These are phyloP conservation scores for Acropternis orthonyx DNA, from an alignment of 2,797 vertebrate genomes.

Conservation along the genomic window DNA sequence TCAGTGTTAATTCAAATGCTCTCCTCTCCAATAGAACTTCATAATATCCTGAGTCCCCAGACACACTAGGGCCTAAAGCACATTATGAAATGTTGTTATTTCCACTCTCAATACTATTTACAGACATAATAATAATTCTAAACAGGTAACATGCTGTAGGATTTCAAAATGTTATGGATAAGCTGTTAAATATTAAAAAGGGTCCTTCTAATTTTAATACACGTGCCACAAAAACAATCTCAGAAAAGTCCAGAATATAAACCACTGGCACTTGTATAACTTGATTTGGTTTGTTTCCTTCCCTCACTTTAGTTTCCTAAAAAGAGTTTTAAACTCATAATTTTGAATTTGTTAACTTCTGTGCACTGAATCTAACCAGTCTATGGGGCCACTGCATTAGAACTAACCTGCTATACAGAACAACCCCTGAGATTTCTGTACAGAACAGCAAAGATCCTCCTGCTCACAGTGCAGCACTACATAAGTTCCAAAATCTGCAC, in stretches of 20 bases:
- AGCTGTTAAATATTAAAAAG: conserved; percentile 11
- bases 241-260: not conserved
- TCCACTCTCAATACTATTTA: not conserved
- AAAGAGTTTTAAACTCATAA: not conserved
- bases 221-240: not conserved
- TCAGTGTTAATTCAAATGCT: not conserved
- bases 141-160: not conserved
- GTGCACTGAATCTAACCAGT: not conserved
- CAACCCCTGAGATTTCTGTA: not conserved
- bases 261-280: not conserved
- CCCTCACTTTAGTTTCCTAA: not conserved
- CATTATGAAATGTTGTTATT: not conserved
- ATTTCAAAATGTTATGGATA: not conserved
- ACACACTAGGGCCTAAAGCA: not conserved
- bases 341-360: not conserved
- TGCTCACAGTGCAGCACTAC: not conserved
- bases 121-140: conserved; percentile 22
- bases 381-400: rapidly evolving
- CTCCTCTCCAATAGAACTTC: not conserved
- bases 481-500: not conserved
- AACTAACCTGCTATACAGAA: not conserved
- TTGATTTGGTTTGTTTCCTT: not conserved
- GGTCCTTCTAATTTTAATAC: not conserved
- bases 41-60: not conserved
- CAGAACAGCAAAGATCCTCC: not conserved